These are phyloP conservation scores for Cataglyphis albicans DNA, from an alignment of 2,888 invertebrate species.

Conservation along the genomic window DNA sequence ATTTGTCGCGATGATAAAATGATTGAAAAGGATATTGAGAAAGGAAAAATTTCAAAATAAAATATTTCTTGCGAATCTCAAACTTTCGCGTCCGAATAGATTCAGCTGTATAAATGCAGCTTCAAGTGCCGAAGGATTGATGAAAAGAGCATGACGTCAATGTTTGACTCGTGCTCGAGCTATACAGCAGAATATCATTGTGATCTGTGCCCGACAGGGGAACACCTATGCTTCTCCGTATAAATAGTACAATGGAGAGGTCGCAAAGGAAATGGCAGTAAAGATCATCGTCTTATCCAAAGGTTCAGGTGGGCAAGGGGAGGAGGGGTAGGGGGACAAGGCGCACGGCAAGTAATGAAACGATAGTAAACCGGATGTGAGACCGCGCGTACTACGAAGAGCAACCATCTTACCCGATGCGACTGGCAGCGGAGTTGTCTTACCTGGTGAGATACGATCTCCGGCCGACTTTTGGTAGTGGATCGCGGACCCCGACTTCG, in stretches of 20 bases:
- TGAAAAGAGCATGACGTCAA: slow-evolving; percentile 63
- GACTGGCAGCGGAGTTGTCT: slow-evolving; percentile 74
- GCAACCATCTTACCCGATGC: slow-evolving; percentile 75
- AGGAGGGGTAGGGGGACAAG: slow-evolving; percentile 73
- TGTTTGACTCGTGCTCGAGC: slow-evolving; percentile 70
- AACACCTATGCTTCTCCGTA: slow-evolving; percentile 63
- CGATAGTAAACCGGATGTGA: slow-evolving; percentile 83
- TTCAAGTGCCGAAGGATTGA: slow-evolving; percentile 47
- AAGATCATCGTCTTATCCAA: slow-evolving; percentile 65
- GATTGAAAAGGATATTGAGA: background rate
- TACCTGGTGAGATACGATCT: slow-evolving; percentile 80
- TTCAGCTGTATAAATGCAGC: background rate
- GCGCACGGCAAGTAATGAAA: slow-evolving; percentile 81
- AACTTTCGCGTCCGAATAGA: slow-evolving; percentile 1
- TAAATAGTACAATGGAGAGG: slow-evolving; percentile 61
- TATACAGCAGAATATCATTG: slow-evolving; percentile 65
- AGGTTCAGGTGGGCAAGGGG: background rate
- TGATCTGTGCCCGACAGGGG: slow-evolving; percentile 70
- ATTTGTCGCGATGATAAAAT: background rate
- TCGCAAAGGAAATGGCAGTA: slow-evolving; percentile 57
- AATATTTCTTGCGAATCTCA: slow-evolving; percentile 2
- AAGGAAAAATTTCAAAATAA: background rate
- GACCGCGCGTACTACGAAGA: slow-evolving; percentile 74
- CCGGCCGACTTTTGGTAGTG: slow-evolving; percentile 70
- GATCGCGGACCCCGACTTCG: slow-evolving; percentile 66